Conservation (phyloP, 2,888 invertebrate species). For the Netelia virgata region DNA sequence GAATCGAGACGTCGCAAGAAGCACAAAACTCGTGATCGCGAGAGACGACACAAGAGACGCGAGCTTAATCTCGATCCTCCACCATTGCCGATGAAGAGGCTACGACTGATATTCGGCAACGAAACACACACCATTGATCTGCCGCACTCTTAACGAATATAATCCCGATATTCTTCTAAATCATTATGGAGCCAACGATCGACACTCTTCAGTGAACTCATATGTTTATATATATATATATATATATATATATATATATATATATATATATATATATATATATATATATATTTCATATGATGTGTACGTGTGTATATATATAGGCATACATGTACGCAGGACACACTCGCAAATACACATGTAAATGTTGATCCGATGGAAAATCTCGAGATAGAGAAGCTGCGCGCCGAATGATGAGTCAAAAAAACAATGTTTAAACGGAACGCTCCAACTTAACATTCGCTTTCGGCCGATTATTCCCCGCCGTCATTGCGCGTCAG, state of each 20-base stretch:
- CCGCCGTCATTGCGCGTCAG: constrained; percentile 20
- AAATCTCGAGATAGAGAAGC: constrained; percentile 14
- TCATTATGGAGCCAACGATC: constrained; percentile 60
- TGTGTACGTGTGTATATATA: constrained; percentile 32
- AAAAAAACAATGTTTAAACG: constrained; percentile 3
- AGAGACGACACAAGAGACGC: constrained; percentile 87
- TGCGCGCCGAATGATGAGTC: constrained; percentile 13
- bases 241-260: constrained; percentile 41
- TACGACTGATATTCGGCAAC: constrained; percentile 95
- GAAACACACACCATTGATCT: constrained; percentile 95
- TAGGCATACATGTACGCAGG: neutral
- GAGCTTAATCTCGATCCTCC: constrained; percentile 85
- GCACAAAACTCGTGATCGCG: constrained; percentile 87
- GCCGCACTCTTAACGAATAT: constrained; percentile 88
- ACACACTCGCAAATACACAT: constrained; percentile 3
- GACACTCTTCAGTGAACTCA: constrained; percentile 23
- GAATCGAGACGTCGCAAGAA: constrained; percentile 85
- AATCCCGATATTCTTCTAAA: constrained; percentile 64
- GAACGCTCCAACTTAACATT: constrained; percentile 8
- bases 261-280: constrained; percentile 28
- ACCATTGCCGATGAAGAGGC: constrained; percentile 92
- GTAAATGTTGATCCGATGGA: constrained; percentile 53
- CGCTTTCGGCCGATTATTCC: constrained; percentile 26
- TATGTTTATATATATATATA: constrained; percentile 33
- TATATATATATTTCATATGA: constrained; percentile 40